These are phyloP conservation scores for Helicoverpa assulta DNA, from an alignment of 2,888 invertebrate species.

Conservation along the genomic window DNA sequence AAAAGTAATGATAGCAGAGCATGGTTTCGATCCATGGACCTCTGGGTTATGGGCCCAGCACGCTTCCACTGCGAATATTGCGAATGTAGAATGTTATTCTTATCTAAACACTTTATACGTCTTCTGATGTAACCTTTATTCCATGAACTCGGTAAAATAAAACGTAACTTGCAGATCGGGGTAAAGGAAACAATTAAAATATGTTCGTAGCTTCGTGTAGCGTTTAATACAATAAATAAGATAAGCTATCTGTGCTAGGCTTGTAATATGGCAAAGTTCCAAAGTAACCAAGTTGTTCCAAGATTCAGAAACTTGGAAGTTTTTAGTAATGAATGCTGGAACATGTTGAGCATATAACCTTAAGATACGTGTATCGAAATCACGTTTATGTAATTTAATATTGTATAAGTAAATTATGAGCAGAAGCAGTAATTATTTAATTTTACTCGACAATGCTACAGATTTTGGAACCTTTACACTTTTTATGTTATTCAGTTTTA, in stretches of 20 bases:
- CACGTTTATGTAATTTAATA: constrained; percentile 91
- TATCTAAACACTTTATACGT: not conserved
- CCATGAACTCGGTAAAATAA: not conserved
- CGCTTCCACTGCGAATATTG: constrained; percentile 92
- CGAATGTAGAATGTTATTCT: too few relatives aligned
- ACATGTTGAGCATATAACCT: constrained; percentile 95
- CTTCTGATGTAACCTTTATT: not conserved
- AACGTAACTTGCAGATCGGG: not conserved
- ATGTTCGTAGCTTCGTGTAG: constrained; percentile 21
- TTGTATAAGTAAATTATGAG: too few relatives aligned
- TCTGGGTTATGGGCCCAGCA: constrained; percentile 97
- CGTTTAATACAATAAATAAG: constrained; percentile 40
- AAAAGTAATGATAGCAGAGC: constrained; percentile 47
- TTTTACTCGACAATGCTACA: too few relatives aligned
- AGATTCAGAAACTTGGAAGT: constrained; percentile 41
- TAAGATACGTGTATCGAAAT: constrained; percentile 96
- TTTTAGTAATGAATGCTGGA: constrained; percentile 41
- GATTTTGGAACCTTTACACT: too few relatives aligned
- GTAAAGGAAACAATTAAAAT: constrained; percentile 42
- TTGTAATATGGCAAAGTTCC: constrained; percentile 39
- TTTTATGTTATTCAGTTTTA: too few relatives aligned
- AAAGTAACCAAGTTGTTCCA: constrained; percentile 25
- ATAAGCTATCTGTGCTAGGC: constrained; percentile 43
- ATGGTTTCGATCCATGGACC: constrained; percentile 97
- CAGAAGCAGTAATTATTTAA: too few relatives aligned